Evolutionary conservation across 23 tunicate genomes (phyloP).

Genomic region (Trididemnum clinides): DNA sequence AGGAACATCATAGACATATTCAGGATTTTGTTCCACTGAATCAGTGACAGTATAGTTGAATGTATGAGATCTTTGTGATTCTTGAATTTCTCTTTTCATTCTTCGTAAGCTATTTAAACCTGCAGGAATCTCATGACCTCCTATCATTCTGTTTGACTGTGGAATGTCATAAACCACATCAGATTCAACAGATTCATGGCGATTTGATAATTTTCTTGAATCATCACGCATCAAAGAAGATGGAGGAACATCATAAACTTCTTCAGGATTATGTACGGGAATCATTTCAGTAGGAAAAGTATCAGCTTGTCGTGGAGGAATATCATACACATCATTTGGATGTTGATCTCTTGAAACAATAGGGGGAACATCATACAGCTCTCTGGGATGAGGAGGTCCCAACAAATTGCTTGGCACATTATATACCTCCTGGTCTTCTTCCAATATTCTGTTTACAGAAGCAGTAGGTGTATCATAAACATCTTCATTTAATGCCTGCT

Average conservation of each 20-base stretch:
- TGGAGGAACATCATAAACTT: slow-evolving; percentile 82
- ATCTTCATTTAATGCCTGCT: slow-evolving; percentile 25
- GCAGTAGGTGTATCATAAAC: slow-evolving; percentile 64
- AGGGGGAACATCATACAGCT: slow-evolving; percentile 90
- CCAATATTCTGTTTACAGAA: neutral
- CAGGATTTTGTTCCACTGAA: neutral
- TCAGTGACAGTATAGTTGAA: neutral
- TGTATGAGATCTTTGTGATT: neutral
- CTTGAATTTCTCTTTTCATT: slow-evolving; percentile 60
- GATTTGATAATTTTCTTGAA: neutral
- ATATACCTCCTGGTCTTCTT: slow-evolving; percentile 70
- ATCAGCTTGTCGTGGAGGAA: slow-evolving; percentile 66
- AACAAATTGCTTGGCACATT: slow-evolving; percentile 55
- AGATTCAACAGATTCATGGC: slow-evolving; percentile 54
- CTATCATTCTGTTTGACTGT: slow-evolving; percentile 42
- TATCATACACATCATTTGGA: slow-evolving; percentile 79
- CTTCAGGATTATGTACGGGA: slow-evolving; percentile 56
- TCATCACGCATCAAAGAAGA: slow-evolving; percentile 35
- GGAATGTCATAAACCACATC: slow-evolving; percentile 94
- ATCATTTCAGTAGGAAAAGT: slow-evolving; percentile 29
- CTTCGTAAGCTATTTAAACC: slow-evolving; percentile 64
- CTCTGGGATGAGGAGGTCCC: slow-evolving; percentile 51
- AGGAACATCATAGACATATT: slow-evolving; percentile 93
- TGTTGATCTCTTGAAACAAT: slow-evolving; percentile 42
- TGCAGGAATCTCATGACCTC: slow-evolving; percentile 29